Evolutionary conservation across 2,113 vertebrate genomes (phyloP).

Genomic region (Bagarius yarrelli): DNA sequence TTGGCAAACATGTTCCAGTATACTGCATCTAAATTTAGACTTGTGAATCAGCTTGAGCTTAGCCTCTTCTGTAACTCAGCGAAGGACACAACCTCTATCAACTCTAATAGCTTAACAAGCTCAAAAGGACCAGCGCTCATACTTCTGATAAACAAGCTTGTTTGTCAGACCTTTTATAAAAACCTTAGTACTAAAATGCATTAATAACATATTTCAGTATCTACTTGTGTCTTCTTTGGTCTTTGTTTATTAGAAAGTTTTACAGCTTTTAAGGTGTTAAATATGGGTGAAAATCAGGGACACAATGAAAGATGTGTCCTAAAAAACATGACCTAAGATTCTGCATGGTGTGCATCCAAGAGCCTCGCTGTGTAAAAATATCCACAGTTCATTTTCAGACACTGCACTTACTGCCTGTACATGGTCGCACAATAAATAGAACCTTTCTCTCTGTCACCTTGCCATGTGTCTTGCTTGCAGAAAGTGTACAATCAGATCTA

Average conservation of each 20-base stretch:
- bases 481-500: constrained; percentile 8
- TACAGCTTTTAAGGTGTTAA: not conserved
- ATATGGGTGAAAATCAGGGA: constrained; percentile 1
- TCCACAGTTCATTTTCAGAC: constrained; percentile 52
- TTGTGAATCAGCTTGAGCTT: constrained; percentile 46
- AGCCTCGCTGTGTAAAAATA: constrained; percentile 45
- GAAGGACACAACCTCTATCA: constrained; percentile 41
- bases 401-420: constrained; percentile 45
- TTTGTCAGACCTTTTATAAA: not conserved
- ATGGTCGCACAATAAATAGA: constrained; percentile 53
- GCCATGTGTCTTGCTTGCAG: constrained; percentile 27
- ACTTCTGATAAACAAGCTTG: not conserved
- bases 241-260: not conserved
- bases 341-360: constrained; percentile 32
- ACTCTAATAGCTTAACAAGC: not conserved
- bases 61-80: constrained; percentile 24
- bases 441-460: constrained; percentile 41
- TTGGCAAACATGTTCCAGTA: constrained; percentile 4
- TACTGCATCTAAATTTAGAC: constrained; percentile 53
- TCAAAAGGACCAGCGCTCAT: not conserved
- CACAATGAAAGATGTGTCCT: constrained; percentile 8
- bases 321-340: constrained; percentile 9
- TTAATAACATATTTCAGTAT: not conserved
- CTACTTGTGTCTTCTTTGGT: not conserved
- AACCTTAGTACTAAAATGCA: not conserved